These are phyloP conservation scores for Galago senegalensis DNA, from an alignment of 2,797 vertebrate species.

Conservation along the genomic window DNA sequence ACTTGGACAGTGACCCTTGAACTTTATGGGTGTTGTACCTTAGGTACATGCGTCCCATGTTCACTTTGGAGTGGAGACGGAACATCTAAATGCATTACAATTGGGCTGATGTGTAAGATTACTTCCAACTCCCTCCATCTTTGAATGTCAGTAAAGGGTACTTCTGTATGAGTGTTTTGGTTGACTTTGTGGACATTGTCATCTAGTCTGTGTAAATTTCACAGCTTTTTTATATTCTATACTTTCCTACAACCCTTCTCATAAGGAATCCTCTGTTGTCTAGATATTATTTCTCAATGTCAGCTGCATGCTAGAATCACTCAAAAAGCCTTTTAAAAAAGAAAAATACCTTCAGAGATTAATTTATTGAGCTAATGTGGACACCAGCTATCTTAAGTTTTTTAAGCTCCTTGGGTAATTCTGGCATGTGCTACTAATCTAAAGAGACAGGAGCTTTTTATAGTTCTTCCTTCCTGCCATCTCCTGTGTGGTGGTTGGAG, in stretches of 20 bases:
- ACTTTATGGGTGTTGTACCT: neutral
- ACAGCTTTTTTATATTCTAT: neutral
- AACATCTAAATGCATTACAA: neutral
- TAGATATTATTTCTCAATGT: neutral
- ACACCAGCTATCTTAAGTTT: neutral
- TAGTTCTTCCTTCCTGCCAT: neutral
- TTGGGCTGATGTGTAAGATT: neutral
- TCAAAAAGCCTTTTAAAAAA: neutral
- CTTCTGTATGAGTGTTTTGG: neutral
- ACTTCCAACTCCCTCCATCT: neutral
- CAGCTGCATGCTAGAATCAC: neutral
- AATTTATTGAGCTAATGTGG: neutral
- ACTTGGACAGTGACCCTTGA: neutral
- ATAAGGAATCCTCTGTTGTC: constrained; percentile 8
- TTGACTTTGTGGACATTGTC: neutral
- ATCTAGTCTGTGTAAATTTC: constrained; percentile 4
- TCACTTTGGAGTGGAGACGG: neutral
- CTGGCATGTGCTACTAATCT: neutral
- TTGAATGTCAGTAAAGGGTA: neutral
- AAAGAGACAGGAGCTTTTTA: constrained; percentile 4
- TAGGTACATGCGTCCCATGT: neutral
- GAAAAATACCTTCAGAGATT: constrained; percentile 43
- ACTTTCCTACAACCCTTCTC: neutral
- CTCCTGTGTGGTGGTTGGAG: neutral
- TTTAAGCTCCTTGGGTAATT: constrained; percentile 38